These are phyloP conservation scores for Trichacis sp. DNA, from an alignment of 2,888 invertebrate genomes.

Conservation along the genomic window DNA sequence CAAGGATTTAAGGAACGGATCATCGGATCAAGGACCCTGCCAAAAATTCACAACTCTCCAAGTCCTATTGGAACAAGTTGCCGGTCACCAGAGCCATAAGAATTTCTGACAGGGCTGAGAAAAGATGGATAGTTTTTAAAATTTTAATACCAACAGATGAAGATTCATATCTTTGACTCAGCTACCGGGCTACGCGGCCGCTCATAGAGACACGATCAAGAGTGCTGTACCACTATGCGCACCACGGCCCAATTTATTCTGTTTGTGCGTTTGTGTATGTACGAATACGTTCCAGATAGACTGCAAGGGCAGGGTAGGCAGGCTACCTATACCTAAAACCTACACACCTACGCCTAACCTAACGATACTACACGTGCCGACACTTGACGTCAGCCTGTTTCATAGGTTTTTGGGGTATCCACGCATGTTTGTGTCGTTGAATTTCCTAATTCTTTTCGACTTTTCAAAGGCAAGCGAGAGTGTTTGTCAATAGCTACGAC, in stretches of 20 bases:
- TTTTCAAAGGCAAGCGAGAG: too few species aligned
- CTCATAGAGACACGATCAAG: conserved; percentile 64
- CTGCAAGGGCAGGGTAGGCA: conserved; percentile 55
- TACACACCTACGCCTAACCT: conserved; percentile 64
- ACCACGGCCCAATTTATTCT: conserved; percentile 54
- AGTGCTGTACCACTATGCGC: conserved; percentile 65
- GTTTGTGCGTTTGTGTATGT: conserved; percentile 46
- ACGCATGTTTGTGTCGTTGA: too few species aligned
- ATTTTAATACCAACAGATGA: conserved; percentile 32
- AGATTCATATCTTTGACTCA: conserved; percentile 48
- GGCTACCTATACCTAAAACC: conserved; percentile 62
- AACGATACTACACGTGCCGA: conserved; percentile 61
- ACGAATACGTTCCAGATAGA: conserved; percentile 52
- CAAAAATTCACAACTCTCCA: conserved; percentile 20
- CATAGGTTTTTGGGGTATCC: conserved; percentile 9
- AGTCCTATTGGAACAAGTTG: neutral
- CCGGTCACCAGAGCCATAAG: neutral
- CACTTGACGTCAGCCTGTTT: conserved; percentile 54
- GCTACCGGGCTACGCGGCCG: conserved; percentile 58
- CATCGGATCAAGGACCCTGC: conserved; percentile 22
- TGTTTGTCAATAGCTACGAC: too few species aligned
- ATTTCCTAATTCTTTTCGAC: too few species aligned
- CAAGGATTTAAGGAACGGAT: conserved; percentile 11
- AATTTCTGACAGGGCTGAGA: conserved; percentile 28
- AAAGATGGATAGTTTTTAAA: conserved; percentile 19